Conservation (phyloP, 2,113 vertebrate genomes). For the Macquaria ambigua region DNA sequence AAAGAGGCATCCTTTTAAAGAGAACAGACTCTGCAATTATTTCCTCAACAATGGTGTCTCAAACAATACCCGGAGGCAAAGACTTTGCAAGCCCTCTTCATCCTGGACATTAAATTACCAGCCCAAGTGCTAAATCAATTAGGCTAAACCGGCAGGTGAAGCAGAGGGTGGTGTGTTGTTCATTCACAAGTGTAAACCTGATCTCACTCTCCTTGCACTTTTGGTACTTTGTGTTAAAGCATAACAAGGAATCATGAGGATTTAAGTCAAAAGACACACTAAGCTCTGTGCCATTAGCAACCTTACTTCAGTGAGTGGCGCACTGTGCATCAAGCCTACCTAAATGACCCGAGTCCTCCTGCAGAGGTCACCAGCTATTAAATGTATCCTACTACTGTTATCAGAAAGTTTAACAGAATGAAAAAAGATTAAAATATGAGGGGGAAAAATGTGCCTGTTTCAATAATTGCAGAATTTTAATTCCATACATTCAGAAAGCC, state of each 20-base stretch:
- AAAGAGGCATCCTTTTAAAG: constrained; percentile 45
- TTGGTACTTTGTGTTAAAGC: constrained; percentile 20
- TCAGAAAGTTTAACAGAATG: constrained; percentile 11
- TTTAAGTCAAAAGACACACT: constrained; percentile 8
- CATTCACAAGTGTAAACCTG: constrained; percentile 15
- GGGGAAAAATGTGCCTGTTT: not conserved
- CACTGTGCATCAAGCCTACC: not conserved
- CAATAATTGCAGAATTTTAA: constrained; percentile 2
- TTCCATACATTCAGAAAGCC: not conserved
- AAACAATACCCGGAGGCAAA: constrained; percentile 75
- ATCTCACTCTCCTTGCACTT: not conserved
- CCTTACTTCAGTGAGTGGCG: not conserved
- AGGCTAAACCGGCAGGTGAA: constrained; percentile 46
- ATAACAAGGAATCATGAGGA: not conserved
- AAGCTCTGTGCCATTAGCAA: not conserved
- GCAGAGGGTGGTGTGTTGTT: constrained; percentile 19
- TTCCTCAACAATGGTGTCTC: constrained; percentile 66
- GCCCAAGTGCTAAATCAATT: constrained; percentile 75
- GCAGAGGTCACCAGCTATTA: constrained; percentile 9
- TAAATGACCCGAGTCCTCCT: constrained; percentile 4
- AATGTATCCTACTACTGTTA: not conserved
- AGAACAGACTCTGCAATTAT: constrained; percentile 66
- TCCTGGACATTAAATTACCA: constrained; percentile 72
- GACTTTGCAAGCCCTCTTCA: constrained; percentile 66
- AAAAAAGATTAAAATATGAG: constrained; percentile 1